Evolutionary conservation across 1,140 invertebrate species (phyloP).

Genomic region (Calephelis nemesis): DNA sequence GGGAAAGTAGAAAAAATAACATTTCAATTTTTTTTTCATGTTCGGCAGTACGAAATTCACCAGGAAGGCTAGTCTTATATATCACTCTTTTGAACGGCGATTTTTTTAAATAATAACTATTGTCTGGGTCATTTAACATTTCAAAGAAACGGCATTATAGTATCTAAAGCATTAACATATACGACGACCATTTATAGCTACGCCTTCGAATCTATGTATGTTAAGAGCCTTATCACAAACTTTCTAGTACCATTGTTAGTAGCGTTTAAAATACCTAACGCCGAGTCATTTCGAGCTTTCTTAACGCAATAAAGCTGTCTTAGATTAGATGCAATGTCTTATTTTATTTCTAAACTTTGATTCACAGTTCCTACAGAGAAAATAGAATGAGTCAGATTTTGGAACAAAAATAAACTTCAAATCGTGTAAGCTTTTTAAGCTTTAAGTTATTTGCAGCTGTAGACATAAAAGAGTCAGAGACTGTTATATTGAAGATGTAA

Average conservation of each 20-base stretch:
- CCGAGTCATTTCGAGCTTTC: slow-evolving; percentile 18
- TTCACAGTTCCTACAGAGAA: slow-evolving; percentile 5
- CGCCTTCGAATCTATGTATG: not conserved
- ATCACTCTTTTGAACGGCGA: no score
- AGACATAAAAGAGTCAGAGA: no score
- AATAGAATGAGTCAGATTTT: not conserved
- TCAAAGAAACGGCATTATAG: not conserved
- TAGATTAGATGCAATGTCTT: slow-evolving; percentile 6
- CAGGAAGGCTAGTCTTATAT: no score
- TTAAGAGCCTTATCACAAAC: slow-evolving; percentile 35
- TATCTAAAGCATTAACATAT: not conserved
- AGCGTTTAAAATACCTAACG: slow-evolving; percentile 33
- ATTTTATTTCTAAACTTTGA: slow-evolving; percentile 13
- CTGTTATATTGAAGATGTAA: no score
- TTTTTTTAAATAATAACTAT: no score
- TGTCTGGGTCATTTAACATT: no score
- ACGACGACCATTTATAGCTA: not conserved
- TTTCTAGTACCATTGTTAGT: slow-evolving; percentile 61
- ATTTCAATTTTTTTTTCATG: no score
- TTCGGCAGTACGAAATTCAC: no score
- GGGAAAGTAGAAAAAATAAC: no score
- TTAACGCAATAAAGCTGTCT: slow-evolving; percentile 15
- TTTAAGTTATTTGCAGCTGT: no score
- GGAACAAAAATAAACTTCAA: no score
- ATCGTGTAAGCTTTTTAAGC: no score